These are phyloP conservation scores for Steatornis caripensis DNA, from an alignment of 2,113 vertebrate species.

Conservation along the genomic window DNA sequence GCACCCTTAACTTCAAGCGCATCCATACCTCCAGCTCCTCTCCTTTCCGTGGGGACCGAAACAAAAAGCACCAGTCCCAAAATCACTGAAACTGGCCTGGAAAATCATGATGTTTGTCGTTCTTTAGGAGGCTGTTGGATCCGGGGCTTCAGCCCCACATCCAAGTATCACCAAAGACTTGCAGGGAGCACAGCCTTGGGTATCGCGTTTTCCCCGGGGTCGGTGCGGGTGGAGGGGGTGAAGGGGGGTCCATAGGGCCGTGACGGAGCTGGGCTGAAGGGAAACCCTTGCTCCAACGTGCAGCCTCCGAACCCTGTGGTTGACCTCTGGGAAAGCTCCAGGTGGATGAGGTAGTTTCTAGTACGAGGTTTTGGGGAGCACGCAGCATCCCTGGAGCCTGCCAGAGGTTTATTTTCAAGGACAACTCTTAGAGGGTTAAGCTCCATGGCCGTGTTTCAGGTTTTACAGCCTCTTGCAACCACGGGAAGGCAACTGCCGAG, in stretches of 20 bases:
- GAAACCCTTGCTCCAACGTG: background rate
- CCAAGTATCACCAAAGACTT: background rate
- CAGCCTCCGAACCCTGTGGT: background rate
- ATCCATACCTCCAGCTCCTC: background rate
- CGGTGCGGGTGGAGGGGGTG: accelerated
- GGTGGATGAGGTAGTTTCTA: background rate
- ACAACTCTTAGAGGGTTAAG: background rate
- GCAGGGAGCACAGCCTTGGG: background rate
- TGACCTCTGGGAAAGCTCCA: background rate
- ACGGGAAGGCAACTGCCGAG: accelerated
- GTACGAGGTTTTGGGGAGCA: background rate
- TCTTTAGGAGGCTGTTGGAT: background rate
- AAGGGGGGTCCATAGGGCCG: background rate
- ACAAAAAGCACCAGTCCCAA: background rate
- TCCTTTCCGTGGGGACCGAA: background rate
- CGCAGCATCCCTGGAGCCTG: background rate
- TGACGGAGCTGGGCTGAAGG: background rate
- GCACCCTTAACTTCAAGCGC: background rate
- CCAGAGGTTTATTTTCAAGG: background rate
- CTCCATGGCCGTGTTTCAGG: background rate
- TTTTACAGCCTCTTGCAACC: background rate
- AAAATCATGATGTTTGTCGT: background rate
- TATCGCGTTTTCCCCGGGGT: accelerated
- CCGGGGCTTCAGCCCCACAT: background rate
- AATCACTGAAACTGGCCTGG: background rate